These are phyloP conservation scores for Stratiomys singularior DNA, from an alignment of 2,888 invertebrate genomes.

Conservation along the genomic window DNA sequence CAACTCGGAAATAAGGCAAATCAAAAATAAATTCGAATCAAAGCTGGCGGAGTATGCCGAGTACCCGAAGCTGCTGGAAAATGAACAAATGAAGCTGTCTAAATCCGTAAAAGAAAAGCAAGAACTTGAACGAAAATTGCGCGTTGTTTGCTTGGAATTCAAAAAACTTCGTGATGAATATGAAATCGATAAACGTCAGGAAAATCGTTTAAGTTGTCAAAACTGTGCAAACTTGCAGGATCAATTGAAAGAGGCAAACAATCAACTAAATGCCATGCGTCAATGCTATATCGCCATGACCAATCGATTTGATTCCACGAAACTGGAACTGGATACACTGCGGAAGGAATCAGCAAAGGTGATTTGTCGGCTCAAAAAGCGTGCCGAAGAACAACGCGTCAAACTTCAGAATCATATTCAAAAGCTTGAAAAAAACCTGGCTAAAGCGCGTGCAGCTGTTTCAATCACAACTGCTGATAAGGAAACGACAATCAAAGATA, in stretches of 20 bases:
- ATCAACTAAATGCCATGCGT: neutral
- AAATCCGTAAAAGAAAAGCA: constrained; percentile 59
- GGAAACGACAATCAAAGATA: constrained; percentile 61
- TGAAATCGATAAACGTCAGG: neutral
- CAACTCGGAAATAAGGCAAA: constrained; percentile 60
- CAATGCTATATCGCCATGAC: constrained; percentile 17
- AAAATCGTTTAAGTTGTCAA: neutral
- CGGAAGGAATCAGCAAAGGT: constrained; percentile 58
- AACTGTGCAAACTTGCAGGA: constrained; percentile 1
- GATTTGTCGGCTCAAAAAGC: constrained; percentile 61
- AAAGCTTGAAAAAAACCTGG: constrained; percentile 62
- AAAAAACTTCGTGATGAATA: constrained; percentile 55
- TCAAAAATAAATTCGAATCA: constrained; percentile 59
- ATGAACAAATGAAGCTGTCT: constrained; percentile 59
- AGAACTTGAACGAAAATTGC: constrained; percentile 58
- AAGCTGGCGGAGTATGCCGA: constrained; percentile 60
- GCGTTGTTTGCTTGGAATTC: constrained; percentile 61
- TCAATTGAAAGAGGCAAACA: neutral
- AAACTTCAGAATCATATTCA: constrained; percentile 61
- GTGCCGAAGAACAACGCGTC: constrained; percentile 60
- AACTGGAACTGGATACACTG: constrained; percentile 58
- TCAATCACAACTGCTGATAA: constrained; percentile 61
- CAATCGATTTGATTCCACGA: constrained; percentile 57
- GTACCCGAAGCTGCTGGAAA: constrained; percentile 59
- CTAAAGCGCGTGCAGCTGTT: constrained; percentile 61